Conservation (phyloP, 2,113 vertebrate species). For the Platycercus adscitus region DNA sequence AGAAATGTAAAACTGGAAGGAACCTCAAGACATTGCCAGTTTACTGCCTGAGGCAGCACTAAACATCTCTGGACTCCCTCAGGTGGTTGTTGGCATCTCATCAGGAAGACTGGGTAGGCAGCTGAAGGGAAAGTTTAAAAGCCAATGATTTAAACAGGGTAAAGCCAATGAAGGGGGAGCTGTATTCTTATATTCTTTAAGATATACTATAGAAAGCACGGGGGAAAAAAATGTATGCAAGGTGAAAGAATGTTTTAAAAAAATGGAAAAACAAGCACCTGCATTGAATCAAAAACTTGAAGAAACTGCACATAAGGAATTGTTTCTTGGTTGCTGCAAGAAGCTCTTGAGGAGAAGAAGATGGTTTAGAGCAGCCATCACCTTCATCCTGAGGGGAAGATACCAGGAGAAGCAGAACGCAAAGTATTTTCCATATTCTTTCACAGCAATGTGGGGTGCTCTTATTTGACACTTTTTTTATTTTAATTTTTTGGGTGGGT, state of each 20-base stretch:
- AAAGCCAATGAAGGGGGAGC: not conserved
- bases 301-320: not conserved
- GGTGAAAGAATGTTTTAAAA: not conserved
- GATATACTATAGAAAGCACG: not conserved
- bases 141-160: not conserved
- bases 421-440: not conserved
- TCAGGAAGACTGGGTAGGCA: not conserved
- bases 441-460: not conserved
- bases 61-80: not conserved
- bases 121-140: not conserved
- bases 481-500: not conserved
- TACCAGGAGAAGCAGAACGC: not conserved
- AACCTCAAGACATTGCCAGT: not conserved
- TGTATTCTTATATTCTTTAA: not conserved
- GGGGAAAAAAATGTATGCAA: not conserved
- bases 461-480: not conserved
- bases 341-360: not conserved
- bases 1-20: not conserved
- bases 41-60: not conserved
- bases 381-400: not conserved
- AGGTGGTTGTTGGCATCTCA: not conserved
- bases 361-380: not conserved
- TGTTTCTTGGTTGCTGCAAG: not conserved
- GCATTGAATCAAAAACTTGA: constrained; percentile 14
- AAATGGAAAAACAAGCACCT: not conserved